Evolutionary conservation across 2,888 invertebrate genomes (phyloP).

Genomic region (Drosophila paracracens): DNA sequence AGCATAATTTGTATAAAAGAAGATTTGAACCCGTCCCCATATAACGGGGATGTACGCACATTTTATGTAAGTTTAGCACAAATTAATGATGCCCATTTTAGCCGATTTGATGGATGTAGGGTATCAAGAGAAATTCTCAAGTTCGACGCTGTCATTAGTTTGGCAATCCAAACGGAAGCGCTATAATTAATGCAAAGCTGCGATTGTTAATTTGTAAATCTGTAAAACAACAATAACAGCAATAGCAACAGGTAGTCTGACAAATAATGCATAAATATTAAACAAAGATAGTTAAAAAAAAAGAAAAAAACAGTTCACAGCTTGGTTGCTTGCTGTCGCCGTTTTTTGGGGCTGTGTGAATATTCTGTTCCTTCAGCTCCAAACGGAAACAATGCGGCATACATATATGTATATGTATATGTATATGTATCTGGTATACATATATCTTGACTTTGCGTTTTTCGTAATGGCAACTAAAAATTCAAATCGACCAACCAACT

Average conservation of each 20-base stretch:
- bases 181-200: constrained; percentile 78
- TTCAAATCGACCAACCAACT: constrained; percentile 70
- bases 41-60: neutral
- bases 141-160: constrained; percentile 56
- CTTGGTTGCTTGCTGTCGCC: constrained; percentile 34
- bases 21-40: neutral
- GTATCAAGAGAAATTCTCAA: constrained; percentile 21
- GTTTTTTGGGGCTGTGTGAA: constrained; percentile 78
- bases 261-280: constrained; percentile 75
- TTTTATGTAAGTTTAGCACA: neutral
- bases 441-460: constrained; percentile 68
- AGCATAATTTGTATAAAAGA: neutral
- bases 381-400: constrained; percentile 69
- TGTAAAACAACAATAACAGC: constrained; percentile 54
- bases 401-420: constrained; percentile 48
- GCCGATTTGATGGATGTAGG: neutral
- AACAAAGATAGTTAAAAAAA: constrained; percentile 51
- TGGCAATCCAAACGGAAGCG: constrained; percentile 65
- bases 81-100: constrained; percentile 5
- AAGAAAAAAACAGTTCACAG: constrained; percentile 59
- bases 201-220: constrained; percentile 77
- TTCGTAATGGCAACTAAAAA: constrained; percentile 62
- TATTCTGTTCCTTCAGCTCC: constrained; percentile 68
- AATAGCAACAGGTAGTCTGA: constrained; percentile 34
- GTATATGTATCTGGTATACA: constrained; percentile 22